A percentile compares a stretch with the other conserved stretches of the same genome.
Conservation (phyloP, 2,888 invertebrate genomes). For the Fabriciana adippe region DNA sequence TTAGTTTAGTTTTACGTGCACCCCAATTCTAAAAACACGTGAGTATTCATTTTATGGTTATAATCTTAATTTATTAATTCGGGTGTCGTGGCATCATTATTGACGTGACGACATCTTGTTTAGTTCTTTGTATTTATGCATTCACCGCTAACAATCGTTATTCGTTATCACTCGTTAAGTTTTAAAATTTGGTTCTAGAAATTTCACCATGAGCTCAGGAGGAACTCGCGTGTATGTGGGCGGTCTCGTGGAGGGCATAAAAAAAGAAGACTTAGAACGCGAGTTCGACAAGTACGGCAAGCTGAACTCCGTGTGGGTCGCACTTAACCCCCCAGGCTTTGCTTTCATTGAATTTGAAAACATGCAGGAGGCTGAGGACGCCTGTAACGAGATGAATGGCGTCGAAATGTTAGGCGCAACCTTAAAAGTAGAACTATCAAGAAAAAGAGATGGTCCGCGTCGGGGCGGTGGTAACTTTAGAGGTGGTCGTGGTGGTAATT, state of each 20-base stretch:
- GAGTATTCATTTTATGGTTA: slow-evolving; percentile 50
- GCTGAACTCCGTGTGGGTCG: slow-evolving; percentile 95
- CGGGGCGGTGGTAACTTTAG: slow-evolving; percentile 84
- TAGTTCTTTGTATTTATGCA: slow-evolving; percentile 73
- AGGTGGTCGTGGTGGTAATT: slow-evolving; percentile 77
- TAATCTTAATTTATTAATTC: slow-evolving; percentile 44
- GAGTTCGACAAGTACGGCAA: slow-evolving; percentile 96
- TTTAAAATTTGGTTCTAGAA: slow-evolving; percentile 45
- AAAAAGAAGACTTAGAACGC: slow-evolving; percentile 94
- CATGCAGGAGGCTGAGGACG: slow-evolving; percentile 93
- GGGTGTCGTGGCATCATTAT: slow-evolving; percentile 73
- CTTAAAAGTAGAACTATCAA: slow-evolving; percentile 93
- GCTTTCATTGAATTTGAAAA: slow-evolving; percentile 96
- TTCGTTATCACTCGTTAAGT: slow-evolving; percentile 23
- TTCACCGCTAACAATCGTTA: slow-evolving; percentile 40
- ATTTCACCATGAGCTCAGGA: slow-evolving; percentile 68
- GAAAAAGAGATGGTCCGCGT: slow-evolving; percentile 88
- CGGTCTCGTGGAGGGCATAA: slow-evolving; percentile 92
- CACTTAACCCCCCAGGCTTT: slow-evolving; percentile 96
- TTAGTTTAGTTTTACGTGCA: slow-evolving; percentile 31
- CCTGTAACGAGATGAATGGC: slow-evolving; percentile 94
- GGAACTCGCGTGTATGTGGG: slow-evolving; percentile 94
- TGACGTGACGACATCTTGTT: slow-evolving; percentile 78
- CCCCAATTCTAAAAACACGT: slow-evolving; percentile 51
- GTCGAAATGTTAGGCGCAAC: slow-evolving; percentile 93